Evolutionary conservation across 92 coral and sea anemone species (phyloP).

Genomic region (Porites evermanni): DNA sequence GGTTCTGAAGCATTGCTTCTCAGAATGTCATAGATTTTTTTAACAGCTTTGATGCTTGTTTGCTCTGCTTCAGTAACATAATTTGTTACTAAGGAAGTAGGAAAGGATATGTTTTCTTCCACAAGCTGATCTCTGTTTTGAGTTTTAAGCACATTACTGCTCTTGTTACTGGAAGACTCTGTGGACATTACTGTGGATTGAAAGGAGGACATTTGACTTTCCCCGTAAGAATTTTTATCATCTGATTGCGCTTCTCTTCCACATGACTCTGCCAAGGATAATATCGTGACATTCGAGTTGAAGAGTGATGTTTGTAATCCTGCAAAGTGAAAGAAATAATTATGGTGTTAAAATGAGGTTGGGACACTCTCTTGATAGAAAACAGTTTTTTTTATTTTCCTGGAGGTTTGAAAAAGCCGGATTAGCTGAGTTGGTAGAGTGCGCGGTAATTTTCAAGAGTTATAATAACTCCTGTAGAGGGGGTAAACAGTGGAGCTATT

Average conservation of each 20-base stretch:
- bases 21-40: constrained; percentile 68
- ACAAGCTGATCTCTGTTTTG: background rate
- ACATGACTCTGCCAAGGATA: constrained; percentile 38
- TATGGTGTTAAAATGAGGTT: background rate
- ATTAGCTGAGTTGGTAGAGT: too few species aligned
- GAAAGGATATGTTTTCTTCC: background rate
- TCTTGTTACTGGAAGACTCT: background rate
- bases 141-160: background rate
- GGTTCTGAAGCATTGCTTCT: constrained; percentile 49
- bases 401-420: background rate
- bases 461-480: too few species aligned
- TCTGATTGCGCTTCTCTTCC: constrained; percentile 22
- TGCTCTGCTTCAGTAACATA: constrained; percentile 61
- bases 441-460: too few species aligned
- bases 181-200: background rate
- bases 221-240: background rate
- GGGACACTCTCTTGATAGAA: background rate
- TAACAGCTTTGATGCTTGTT: constrained; percentile 59
- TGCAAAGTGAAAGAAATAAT: background rate
- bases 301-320: constrained; percentile 15
- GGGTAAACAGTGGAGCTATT: too few species aligned
- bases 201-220: background rate
- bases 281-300: constrained; percentile 14
- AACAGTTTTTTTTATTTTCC: background rate
- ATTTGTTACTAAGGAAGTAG: background rate